Conservation (phyloP, 2,888 invertebrate species). For the Leptinotarsa rubiginosa region DNA sequence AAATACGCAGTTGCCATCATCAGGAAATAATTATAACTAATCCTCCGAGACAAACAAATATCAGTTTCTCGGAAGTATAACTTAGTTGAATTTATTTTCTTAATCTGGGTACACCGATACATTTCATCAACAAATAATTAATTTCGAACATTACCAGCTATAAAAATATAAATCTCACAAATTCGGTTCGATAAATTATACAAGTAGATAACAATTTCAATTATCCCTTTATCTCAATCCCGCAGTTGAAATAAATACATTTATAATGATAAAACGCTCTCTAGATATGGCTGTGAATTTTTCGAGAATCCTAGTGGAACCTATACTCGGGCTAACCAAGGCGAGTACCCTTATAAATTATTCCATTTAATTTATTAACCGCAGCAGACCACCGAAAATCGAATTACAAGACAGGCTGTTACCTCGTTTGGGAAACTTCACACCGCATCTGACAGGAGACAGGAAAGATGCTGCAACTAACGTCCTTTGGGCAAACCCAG, state of each 20-base stretch:
- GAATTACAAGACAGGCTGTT: neutral
- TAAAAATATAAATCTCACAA: neutral
- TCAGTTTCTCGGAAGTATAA: too few species aligned
- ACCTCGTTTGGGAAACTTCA: neutral
- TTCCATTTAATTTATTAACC: constrained; percentile 2
- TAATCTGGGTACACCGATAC: neutral
- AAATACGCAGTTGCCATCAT: too few species aligned
- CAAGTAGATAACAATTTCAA: neutral
- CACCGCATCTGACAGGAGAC: constrained; percentile 2
- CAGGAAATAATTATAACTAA: too few species aligned
- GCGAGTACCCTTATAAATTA: constrained; percentile 1
- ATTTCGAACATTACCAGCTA: neutral
- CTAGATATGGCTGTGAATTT: neutral
- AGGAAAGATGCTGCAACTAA: constrained; percentile 11
- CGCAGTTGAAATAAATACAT: constrained; percentile 1
- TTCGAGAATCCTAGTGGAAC: neutral
- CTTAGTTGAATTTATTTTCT: too few species aligned
- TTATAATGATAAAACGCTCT: neutral
- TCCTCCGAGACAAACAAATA: too few species aligned
- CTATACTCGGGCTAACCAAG: neutral
- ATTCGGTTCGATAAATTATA: neutral
- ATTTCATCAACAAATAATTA: neutral
- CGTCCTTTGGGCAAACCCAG: constrained; percentile 34
- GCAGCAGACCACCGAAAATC: constrained; percentile 1
- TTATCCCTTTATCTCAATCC: neutral